phyloP scores from a whole-genome alignment of 2,113 vertebrate species.

The Ellobius talpinus region DNA sequence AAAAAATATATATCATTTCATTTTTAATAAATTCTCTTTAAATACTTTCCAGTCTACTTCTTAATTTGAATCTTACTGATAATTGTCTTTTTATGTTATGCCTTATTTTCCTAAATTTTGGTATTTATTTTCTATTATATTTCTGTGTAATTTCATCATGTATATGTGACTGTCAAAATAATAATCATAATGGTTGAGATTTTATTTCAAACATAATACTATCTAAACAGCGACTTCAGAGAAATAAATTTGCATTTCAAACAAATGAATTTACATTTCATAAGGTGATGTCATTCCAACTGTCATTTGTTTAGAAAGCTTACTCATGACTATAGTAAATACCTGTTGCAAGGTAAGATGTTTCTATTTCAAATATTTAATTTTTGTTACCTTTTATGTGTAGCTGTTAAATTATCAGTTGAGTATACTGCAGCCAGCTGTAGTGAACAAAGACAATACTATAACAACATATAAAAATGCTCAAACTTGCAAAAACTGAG shows the following conservation, averaged over 20 bases:
- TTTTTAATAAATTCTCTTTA: background rate
- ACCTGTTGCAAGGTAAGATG: slow-evolving; percentile 48
- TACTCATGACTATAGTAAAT: background rate
- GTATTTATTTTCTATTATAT: background rate
- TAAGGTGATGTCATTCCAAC: background rate
- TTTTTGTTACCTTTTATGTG: slow-evolving; percentile 61
- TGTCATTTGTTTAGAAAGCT: slow-evolving; percentile 27
- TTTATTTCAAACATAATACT: slow-evolving; percentile 46
- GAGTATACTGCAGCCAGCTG: slow-evolving; percentile 69
- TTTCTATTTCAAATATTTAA: slow-evolving; percentile 74
- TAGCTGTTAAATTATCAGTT: slow-evolving; percentile 66
- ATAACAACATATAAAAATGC: slow-evolving; percentile 52
- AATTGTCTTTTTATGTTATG: background rate
- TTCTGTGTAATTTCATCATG: background rate
- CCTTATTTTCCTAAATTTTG: slow-evolving; percentile 3
- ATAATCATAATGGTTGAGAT: background rate
- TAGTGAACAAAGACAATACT: slow-evolving; percentile 72
- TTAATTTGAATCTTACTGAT: slow-evolving; percentile 35
- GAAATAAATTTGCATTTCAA: background rate
- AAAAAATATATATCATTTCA: background rate
- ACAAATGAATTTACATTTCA: slow-evolving; percentile 24
- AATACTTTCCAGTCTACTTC: background rate
- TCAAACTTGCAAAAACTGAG: slow-evolving; percentile 71
- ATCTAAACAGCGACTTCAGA: slow-evolving; percentile 15
- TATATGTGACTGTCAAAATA: slow-evolving; percentile 23